Evolutionary conservation across 2,888 invertebrate genomes (phyloP), one percentile per base, ranked within the genome.

Genomic region (Euzophera pinguis): DNA sequence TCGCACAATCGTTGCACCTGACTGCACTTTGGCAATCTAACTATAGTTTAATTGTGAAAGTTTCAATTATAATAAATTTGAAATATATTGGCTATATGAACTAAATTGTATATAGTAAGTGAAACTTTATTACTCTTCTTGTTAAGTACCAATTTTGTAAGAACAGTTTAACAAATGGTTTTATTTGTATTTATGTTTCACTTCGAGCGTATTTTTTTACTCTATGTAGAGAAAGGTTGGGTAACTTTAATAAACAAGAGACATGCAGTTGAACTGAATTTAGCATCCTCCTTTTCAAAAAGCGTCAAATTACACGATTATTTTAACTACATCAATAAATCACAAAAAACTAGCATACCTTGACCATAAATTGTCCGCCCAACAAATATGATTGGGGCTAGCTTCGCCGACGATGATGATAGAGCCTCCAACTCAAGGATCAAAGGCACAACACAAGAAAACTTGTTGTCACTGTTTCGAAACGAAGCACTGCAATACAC

Each of bases 371-470:
- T 71, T 66, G 72, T 67, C 67, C 68, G 69, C 69, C 69, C 70
- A 76, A 77, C 76, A 64, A 77, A 68, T 74, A 69, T 74, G 75
- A 70, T 65, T 76, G 73, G 67, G 65, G 77, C 70, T 62, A 74
- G 65, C 72, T 61, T 42, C 22, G 37, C 59, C 65, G 69, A 64
- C 64, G 62, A 59, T 64, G 66, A 69, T 67, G 74, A 65, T 75
- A 79, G 80, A 90, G 85, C 88, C 88, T 90, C 84, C 84, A 67
- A 81, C 63, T 79, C 84, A 86, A 88, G 85, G 84, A 83, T 78
- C 69, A 71, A 67, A 76, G 68, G 71, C 78, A 78, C 74, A 77
- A 75, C 79, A 82, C 78, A 71, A 81, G 76, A 81, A 80, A 85
- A 83, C 73, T 85, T 80, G 77, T 77, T 80, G 79, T 83, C 85